phyloP scores from a whole-genome alignment of 92 coral and sea anemone genomes.

The Palythoa caribaeorum region DNA sequence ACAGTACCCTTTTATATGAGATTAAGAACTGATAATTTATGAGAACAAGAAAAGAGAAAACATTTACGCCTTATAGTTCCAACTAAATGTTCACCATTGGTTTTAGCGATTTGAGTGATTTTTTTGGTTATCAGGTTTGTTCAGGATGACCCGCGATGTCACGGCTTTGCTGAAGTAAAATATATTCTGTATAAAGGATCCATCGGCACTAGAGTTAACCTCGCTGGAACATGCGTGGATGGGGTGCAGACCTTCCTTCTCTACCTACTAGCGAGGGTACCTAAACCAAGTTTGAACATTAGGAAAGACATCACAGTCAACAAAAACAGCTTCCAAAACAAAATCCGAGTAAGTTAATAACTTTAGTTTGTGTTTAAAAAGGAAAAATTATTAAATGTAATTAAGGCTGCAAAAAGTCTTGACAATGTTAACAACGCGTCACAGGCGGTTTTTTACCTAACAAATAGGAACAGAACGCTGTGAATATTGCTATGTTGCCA shows the following conservation, averaged over 20 bases:
- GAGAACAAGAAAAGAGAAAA: neutral
- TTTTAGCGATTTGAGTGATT: neutral
- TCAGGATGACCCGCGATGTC: neutral
- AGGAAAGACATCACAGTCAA: neutral
- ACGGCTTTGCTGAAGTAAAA: neutral
- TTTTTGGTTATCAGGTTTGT: neutral
- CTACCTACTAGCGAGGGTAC: neutral
- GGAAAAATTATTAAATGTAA: too few relatives aligned
- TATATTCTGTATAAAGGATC: neutral
- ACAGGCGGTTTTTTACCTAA: too few relatives aligned
- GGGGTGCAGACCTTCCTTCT: neutral
- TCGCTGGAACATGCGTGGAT: neutral
- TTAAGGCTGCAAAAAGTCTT: too few relatives aligned
- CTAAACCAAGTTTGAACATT: neutral
- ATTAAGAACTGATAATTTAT: too few relatives aligned
- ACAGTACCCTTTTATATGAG: too few relatives aligned
- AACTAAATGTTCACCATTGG: neutral
- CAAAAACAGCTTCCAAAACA: neutral
- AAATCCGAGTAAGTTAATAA: neutral
- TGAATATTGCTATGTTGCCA: too few relatives aligned
- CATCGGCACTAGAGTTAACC: neutral
- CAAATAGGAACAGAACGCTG: too few relatives aligned
- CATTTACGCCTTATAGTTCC: too few relatives aligned
- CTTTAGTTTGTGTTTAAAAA: too few relatives aligned
- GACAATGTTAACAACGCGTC: too few relatives aligned